Percentiles rank a stretch among this genome's conserved stretches.
Conservation (phyloP, 1,140 invertebrate genomes). For the Aporrectodea caliginosa region DNA sequence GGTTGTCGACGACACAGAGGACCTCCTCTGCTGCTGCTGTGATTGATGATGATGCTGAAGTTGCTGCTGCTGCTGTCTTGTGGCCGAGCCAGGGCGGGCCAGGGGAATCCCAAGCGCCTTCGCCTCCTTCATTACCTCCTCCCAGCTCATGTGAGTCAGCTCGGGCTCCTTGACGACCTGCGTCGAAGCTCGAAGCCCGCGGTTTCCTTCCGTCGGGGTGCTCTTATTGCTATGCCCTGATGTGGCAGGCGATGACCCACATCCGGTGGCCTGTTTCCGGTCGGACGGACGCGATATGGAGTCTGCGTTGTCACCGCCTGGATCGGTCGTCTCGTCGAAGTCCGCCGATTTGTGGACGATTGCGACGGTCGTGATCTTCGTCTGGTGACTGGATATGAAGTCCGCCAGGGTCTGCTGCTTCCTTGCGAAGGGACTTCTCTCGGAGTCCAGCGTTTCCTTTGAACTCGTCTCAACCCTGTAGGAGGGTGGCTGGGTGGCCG, state of each 20-base stretch:
- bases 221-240: neutral
- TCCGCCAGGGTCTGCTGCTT: constrained; percentile 15
- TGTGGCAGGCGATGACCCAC: neutral
- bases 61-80: neutral
- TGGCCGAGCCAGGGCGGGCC: neutral
- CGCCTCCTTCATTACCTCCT: constrained; percentile 25
- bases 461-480: no score
- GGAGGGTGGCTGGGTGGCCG: no score
- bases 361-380: constrained; percentile 15
- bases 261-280: neutral
- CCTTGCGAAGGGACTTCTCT: no score
- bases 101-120: constrained; percentile 21
- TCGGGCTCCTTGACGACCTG: neutral
- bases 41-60: neutral
- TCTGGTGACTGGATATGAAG: constrained; percentile 8
- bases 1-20: neutral
- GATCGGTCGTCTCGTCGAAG: neutral
- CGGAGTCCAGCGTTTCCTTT: no score
- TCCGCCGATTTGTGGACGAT: constrained; percentile 17
- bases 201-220: neutral
- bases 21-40: neutral
- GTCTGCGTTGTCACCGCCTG: no score
- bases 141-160: constrained; percentile 27
- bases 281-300: no score
- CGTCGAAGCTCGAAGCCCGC: neutral